Percentiles rank a stretch among this genome's conserved stretches.
Conservation (phyloP, 2,797 vertebrate genomes). For the Scolopax bukidnonensis region DNA sequence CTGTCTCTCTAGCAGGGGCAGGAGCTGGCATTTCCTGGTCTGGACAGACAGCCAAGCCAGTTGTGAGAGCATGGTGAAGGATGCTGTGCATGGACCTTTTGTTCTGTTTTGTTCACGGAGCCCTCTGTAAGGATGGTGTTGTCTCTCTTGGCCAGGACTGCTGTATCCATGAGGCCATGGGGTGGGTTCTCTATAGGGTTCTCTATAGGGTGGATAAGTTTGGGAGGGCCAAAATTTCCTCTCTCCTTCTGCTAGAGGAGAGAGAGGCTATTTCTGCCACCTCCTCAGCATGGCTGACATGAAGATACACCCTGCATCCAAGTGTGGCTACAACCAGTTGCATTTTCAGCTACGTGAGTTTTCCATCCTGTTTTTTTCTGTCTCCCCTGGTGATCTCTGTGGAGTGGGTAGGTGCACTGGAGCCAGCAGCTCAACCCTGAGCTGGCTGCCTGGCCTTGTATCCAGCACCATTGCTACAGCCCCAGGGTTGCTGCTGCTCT, state of each 20-base stretch:
- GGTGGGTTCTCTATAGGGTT: neutral
- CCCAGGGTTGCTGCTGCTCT: neutral
- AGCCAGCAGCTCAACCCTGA: neutral
- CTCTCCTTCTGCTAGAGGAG: neutral
- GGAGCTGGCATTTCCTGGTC: neutral
- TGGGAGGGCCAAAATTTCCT: neutral
- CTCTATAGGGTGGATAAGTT: neutral
- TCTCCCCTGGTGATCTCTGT: accelerated
- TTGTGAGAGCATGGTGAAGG: neutral
- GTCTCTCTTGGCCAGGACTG: neutral
- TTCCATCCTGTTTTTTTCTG: neutral
- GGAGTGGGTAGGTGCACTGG: neutral
- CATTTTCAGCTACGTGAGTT: neutral
- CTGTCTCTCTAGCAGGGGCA: neutral
- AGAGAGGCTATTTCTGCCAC: neutral
- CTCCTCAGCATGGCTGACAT: neutral
- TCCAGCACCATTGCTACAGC: accelerated
- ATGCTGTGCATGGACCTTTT: neutral
- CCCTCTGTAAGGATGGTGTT: neutral
- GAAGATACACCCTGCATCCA: neutral
- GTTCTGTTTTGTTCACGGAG: neutral
- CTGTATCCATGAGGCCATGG: neutral
- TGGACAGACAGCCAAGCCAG: neutral
- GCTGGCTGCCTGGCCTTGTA: neutral
- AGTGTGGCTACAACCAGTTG: neutral